These are phyloP conservation scores for Ennomos fuscantarius DNA, from an alignment of 2,888 invertebrate genomes.

Conservation along the genomic window DNA sequence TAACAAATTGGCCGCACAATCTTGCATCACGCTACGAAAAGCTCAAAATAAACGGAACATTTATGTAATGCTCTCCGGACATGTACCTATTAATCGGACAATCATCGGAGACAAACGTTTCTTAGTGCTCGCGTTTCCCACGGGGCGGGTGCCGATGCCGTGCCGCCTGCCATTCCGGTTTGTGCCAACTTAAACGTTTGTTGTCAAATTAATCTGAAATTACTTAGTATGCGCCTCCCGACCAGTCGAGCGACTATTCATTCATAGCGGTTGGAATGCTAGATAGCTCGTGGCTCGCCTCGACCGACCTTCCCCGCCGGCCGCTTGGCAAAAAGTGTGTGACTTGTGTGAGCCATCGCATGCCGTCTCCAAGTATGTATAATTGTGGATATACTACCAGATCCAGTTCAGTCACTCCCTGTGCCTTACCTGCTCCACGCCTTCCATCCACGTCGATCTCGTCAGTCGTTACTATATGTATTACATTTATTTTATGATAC, in stretches of 20 bases:
- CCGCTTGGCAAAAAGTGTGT: slow-evolving; percentile 63
- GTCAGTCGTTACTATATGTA: slow-evolving; percentile 2
- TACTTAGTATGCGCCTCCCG: slow-evolving; percentile 74
- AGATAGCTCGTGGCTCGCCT: slow-evolving; percentile 78
- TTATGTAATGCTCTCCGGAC: slow-evolving; percentile 45
- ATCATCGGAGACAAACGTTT: slow-evolving; percentile 72
- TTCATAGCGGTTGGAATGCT: slow-evolving; percentile 83
- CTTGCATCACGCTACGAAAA: slow-evolving; percentile 53
- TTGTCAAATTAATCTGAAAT: slow-evolving; percentile 84
- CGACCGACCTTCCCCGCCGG: slow-evolving; percentile 72
- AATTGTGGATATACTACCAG: slow-evolving; percentile 58
- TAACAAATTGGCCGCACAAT: slow-evolving; percentile 58
- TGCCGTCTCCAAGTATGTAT: slow-evolving; percentile 61
- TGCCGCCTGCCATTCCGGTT: slow-evolving; percentile 76
- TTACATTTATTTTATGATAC: slow-evolving; percentile 15
- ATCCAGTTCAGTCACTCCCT: slow-evolving; percentile 37
- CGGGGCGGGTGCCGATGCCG: slow-evolving; percentile 74
- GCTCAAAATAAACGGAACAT: slow-evolving; percentile 55
- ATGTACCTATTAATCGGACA: slow-evolving; percentile 61
- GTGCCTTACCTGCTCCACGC: slow-evolving; percentile 51
- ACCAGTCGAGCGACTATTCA: slow-evolving; percentile 82
- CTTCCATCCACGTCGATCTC: slow-evolving; percentile 10
- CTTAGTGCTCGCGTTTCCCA: slow-evolving; percentile 69
- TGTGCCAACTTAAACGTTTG: slow-evolving; percentile 81
- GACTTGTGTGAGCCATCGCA: slow-evolving; percentile 59